Base-by-base conservation (phyloP, 2,797 vertebrate genomes). In the Tarsius wallacei region DNA sequence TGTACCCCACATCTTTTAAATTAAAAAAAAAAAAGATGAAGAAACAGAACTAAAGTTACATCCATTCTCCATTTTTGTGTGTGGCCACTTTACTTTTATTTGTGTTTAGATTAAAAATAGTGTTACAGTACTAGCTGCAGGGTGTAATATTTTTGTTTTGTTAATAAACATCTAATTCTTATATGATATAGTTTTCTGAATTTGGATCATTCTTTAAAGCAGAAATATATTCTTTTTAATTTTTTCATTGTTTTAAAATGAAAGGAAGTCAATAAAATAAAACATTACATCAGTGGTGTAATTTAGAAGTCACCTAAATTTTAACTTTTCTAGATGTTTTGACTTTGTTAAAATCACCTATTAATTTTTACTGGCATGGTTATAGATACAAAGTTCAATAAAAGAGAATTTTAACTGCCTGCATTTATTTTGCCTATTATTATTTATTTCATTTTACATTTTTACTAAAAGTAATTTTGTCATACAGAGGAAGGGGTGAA, bases 381-480 rank as follows among this genome's bases (percentile, higher is more conserved):
- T 83, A 47, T 13, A 19, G 33, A 61, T 49, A 36, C n/a, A 77
- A 66, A 90, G 2, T 80, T 90, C 1, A 80, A 7, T n/a, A 53
- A 74, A 61, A 74, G 17, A 78, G 84, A 63, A 83, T 2, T 71
- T 82, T 73, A 85, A 47, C n/a, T 33, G 10, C 2, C 53, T 80
- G 47, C 1, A 64, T 90, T 93, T 82, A 68, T 42, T 93, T 76
- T 70, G 17, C 28, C 31, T 49, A 13, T 73, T 70, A 73, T 22
- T 64, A 63, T 85, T 91, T 51, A 81, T 70, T 82, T 92, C 10
- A 55, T 76, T 93, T 96, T 13, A 11, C 90, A 76, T 81, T 83
- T 86, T 71, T 74, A 64, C 31, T 57, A 14, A 83, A 68, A 73
- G 13, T 66, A 84, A 51, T 77, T 89, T 77, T 82, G 8, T 90